Evolutionary conservation across 2,113 vertebrate genomes (phyloP).

Genomic region (Telmatochromis sp.): DNA sequence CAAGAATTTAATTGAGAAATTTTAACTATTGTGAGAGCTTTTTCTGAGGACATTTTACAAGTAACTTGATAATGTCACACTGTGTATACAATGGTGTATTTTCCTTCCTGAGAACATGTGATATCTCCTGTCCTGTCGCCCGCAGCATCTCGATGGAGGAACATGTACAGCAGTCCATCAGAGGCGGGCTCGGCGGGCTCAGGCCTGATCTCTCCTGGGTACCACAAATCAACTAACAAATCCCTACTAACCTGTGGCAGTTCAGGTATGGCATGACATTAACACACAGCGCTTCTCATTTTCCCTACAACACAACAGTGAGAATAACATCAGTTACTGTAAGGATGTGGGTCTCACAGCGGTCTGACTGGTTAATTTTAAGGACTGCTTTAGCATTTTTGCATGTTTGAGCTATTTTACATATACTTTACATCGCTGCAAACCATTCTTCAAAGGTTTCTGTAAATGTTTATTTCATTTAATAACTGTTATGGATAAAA

Average conservation of each 20-base stretch:
- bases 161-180: constrained; percentile 86
- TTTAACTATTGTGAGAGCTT: neutral
- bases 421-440: neutral
- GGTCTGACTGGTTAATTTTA: neutral
- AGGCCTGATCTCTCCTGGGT: constrained; percentile 85
- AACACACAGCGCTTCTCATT: constrained; percentile 50
- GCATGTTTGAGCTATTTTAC: constrained; percentile 13
- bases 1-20: neutral
- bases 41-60: neutral
- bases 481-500: neutral
- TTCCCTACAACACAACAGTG: neutral
- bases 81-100: neutral
- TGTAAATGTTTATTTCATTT: neutral
- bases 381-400: neutral
- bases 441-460: neutral
- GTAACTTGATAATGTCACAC: neutral
- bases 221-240: constrained; percentile 97
- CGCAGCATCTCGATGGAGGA: constrained; percentile 87
- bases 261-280: constrained; percentile 89
- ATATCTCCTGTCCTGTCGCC: constrained; percentile 1
- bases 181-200: constrained; percentile 72
- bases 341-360: neutral
- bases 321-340: neutral
- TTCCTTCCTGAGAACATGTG: neutral
- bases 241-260: constrained; percentile 94